Evolutionary conservation across 2,888 invertebrate species (phyloP).

Genomic region (Iselma pallidipennis): DNA sequence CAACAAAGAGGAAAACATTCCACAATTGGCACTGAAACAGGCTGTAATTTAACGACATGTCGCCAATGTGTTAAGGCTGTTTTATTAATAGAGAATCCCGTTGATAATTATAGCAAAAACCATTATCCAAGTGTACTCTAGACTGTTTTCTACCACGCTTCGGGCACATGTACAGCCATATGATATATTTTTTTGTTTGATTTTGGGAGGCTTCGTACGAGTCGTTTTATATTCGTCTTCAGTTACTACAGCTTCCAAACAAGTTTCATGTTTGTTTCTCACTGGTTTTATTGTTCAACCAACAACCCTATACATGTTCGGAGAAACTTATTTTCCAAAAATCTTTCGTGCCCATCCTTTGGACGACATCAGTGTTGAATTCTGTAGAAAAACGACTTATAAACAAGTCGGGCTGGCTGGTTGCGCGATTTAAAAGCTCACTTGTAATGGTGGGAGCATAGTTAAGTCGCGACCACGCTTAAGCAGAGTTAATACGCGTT

Average conservation of each 20-base stretch:
- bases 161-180: conserved; percentile 30
- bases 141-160: conserved; percentile 32
- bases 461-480: conserved; percentile 22
- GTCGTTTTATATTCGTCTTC: conserved; percentile 4
- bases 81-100: conserved; percentile 1
- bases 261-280: conserved; percentile 29
- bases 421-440: conserved; percentile 29
- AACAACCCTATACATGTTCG: no score
- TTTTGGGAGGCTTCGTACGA: no score
- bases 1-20: not conserved
- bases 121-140: conserved; percentile 14
- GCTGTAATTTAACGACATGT: not conserved
- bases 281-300: conserved; percentile 21
- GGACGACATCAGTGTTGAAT: conserved; percentile 16
- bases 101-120: conserved; percentile 19
- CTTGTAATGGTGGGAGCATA: conserved; percentile 30
- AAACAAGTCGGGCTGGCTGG: conserved; percentile 4
- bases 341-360: conserved; percentile 23
- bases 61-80: conserved; percentile 1
- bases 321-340: conserved; percentile 27
- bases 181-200: conserved; percentile 31
- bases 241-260: conserved; percentile 19
- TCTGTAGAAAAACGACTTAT: not conserved
- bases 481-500: conserved; percentile 1
- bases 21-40: not conserved